Evolutionary conservation across 2,797 vertebrate genomes (phyloP).

Genomic region (Dipus sagitta): DNA sequence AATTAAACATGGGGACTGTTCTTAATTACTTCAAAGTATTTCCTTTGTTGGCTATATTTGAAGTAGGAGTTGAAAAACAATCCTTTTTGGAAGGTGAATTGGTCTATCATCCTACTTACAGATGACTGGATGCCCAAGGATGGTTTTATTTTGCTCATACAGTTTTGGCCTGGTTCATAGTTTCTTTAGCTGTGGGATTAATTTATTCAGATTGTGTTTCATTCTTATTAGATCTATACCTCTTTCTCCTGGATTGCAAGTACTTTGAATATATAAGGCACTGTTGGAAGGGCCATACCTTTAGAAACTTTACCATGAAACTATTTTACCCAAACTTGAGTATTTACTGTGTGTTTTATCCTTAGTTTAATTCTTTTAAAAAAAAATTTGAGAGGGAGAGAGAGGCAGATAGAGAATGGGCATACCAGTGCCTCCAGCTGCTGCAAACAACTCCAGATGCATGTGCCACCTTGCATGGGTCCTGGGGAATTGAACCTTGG

Average conservation of each 20-base stretch:
- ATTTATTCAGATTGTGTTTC: constrained; percentile 42
- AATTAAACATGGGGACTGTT: background rate
- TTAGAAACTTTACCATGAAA: constrained; percentile 41
- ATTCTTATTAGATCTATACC: constrained; percentile 48
- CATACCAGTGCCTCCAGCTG: too few relatives aligned
- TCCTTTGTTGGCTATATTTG: constrained; percentile 37
- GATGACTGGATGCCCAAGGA: background rate
- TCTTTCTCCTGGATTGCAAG: constrained; percentile 48
- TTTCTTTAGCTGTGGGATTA: constrained; percentile 56
- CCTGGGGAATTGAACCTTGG: too few relatives aligned
- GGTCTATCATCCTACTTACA: constrained; percentile 3
- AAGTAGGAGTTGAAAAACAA: constrained; percentile 38
- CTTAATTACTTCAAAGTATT: constrained; percentile 11
- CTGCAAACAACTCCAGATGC: too few relatives aligned
- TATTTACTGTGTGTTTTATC: background rate
- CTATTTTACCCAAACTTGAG: constrained; percentile 21
- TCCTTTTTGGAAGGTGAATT: constrained; percentile 15
- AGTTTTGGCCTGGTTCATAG: constrained; percentile 33
- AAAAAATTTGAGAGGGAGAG: too few relatives aligned
- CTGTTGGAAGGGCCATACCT: constrained; percentile 35
- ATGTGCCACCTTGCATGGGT: too few relatives aligned
- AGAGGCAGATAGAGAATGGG: too few relatives aligned
- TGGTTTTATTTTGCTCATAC: constrained; percentile 53
- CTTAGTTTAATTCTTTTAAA: background rate
- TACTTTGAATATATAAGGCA: background rate